phyloP scores from a whole-genome alignment of 2,888 invertebrate genomes.

The Caenorhabditis becei region DNA sequence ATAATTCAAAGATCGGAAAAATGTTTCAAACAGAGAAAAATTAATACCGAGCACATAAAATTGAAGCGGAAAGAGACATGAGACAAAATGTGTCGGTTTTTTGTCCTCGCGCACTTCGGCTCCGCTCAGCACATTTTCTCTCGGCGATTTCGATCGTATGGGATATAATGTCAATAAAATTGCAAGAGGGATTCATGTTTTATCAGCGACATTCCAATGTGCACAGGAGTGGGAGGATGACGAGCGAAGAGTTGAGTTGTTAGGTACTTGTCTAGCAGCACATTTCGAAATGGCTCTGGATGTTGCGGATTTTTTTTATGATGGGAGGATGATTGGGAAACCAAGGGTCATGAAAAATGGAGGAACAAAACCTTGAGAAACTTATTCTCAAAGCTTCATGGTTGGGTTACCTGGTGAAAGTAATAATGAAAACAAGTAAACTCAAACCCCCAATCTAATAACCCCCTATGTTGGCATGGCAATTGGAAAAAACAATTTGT shows the following conservation, averaged over 20 bases:
- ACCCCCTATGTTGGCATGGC: slow-evolving; percentile 1
- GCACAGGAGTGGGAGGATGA: background rate
- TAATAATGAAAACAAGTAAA: too few species aligned
- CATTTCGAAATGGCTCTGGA: background rate
- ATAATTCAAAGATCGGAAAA: slow-evolving; percentile 24
- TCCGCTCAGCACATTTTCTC: slow-evolving; percentile 35
- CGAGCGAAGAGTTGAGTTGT: slow-evolving; percentile 28
- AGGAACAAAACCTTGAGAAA: too few species aligned
- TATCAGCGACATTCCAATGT: slow-evolving; percentile 48
- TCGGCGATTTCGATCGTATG: slow-evolving; percentile 39
- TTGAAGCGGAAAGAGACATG: slow-evolving; percentile 15
- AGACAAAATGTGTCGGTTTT: slow-evolving; percentile 14
- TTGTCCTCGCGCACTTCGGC: slow-evolving; percentile 34
- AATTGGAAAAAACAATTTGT: background rate
- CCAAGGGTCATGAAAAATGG: too few species aligned
- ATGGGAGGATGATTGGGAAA: background rate
- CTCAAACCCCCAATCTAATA: background rate
- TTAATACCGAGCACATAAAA: background rate
- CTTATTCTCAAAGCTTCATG: too few species aligned
- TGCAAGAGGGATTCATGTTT: slow-evolving; percentile 59
- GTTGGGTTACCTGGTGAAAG: too few species aligned
- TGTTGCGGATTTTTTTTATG: slow-evolving; percentile 10
- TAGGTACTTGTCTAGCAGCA: slow-evolving; percentile 46
- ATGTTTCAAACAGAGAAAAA: slow-evolving; percentile 26
- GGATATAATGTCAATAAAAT: slow-evolving; percentile 56